Conservation (phyloP, 2,888 invertebrate genomes). For the Aleiodes alternator region DNA sequence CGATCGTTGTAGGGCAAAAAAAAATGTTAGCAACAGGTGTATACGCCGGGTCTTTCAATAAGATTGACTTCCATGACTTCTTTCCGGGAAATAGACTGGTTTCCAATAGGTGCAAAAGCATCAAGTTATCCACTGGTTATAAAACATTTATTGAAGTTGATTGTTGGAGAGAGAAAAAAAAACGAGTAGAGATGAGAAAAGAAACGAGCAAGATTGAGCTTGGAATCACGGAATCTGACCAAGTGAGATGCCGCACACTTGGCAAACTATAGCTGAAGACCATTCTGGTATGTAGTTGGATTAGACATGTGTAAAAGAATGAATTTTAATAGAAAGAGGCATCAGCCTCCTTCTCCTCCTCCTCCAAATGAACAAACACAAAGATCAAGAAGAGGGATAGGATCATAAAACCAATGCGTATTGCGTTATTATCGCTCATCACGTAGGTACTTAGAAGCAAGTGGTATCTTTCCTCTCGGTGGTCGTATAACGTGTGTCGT, state of each 20-base stretch:
- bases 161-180: slow-evolving; percentile 42
- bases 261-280: not conserved
- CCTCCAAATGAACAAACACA: slow-evolving; percentile 34
- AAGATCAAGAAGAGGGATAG: slow-evolving; percentile 20
- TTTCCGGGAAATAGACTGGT: slow-evolving; percentile 48
- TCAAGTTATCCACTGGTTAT: slow-evolving; percentile 34
- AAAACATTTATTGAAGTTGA: slow-evolving; percentile 49
- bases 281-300: not conserved
- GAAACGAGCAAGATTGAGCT: not conserved
- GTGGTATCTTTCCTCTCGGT: slow-evolving; percentile 36
- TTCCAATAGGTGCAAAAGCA: slow-evolving; percentile 24
- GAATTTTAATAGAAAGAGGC: slow-evolving; percentile 11
- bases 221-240: slow-evolving; percentile 40
- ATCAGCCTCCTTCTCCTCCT: not conserved
- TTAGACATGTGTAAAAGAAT: not conserved
- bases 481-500: slow-evolving; percentile 36
- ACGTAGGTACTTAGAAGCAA: slow-evolving; percentile 74
- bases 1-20: not conserved
- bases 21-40: slow-evolving; percentile 47
- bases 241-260: slow-evolving; percentile 40
- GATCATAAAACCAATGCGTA: slow-evolving; percentile 34
- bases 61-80: slow-evolving; percentile 48
- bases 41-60: slow-evolving; percentile 33
- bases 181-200: not conserved
- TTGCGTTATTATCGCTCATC: slow-evolving; percentile 74